These are phyloP conservation scores for Aspidiotus destructor DNA, from an alignment of 2,888 invertebrate species.

Conservation along the genomic window DNA sequence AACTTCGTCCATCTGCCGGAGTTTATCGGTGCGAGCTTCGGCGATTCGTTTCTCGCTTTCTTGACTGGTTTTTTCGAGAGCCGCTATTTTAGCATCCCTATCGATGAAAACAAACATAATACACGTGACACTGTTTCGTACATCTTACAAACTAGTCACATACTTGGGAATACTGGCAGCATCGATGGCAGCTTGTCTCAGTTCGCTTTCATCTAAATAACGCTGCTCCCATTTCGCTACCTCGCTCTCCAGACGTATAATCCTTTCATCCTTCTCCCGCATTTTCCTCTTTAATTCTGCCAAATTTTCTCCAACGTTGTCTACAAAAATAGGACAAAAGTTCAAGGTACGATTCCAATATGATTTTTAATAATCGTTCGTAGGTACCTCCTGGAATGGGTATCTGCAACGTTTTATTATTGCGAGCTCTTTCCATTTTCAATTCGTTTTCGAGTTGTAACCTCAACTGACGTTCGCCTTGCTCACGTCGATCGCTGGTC, in stretches of 20 bases:
- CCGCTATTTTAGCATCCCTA: constrained; percentile 76
- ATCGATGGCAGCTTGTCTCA: constrained; percentile 70
- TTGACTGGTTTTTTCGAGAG: constrained; percentile 69
- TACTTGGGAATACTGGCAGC: constrained; percentile 66
- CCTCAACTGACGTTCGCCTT: constrained; percentile 72
- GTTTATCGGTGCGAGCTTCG: constrained; percentile 74
- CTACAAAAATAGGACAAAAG: constrained; percentile 24
- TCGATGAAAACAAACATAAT: constrained; percentile 33
- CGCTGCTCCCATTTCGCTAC: constrained; percentile 79
- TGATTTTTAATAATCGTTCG: not conserved
- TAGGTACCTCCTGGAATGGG: constrained; percentile 40
- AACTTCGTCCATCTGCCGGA: constrained; percentile 79
- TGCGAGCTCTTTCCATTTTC: constrained; percentile 49
- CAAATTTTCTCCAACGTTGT: constrained; percentile 38
- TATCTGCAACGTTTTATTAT: constrained; percentile 39
- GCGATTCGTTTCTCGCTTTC: constrained; percentile 77
- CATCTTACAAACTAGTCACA: constrained; percentile 36
- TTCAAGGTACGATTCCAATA: not conserved
- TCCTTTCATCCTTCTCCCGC: constrained; percentile 59
- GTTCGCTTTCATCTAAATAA: constrained; percentile 69
- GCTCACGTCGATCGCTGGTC: constrained; percentile 74
- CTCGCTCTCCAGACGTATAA: constrained; percentile 66
- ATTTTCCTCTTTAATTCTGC: constrained; percentile 55
- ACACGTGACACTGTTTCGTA: not conserved
- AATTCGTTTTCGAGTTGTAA: constrained; percentile 78